Conservation (phyloP, 37 sponge, comb jelly and placozoan species). For the Haliclona indistincta region DNA sequence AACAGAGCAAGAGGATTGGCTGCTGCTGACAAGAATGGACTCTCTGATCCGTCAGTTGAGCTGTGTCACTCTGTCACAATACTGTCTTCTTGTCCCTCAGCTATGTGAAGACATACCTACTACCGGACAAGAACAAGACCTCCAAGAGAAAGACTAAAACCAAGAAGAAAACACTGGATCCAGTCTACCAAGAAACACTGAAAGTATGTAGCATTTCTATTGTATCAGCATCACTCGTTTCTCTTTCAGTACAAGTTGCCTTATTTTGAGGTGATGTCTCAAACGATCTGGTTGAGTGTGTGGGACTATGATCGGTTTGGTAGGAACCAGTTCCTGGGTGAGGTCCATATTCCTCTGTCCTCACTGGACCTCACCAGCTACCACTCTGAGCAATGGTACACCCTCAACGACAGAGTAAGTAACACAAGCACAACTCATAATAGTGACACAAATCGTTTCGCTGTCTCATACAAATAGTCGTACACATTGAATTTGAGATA, state of each 20-base stretch:
- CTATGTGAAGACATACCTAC: slow-evolving; percentile 68
- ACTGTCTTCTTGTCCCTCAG: no score
- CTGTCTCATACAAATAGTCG: no score
- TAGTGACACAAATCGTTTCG: no score
- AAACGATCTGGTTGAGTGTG: slow-evolving; percentile 62
- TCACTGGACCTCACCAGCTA: slow-evolving; percentile 46
- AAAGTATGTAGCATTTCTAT: no score
- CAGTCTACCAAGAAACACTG: slow-evolving; percentile 37
- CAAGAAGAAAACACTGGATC: slow-evolving; percentile 37
- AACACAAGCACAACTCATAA: no score
- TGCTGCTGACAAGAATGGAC: slow-evolving; percentile 36
- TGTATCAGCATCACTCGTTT: no score
- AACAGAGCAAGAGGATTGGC: slow-evolving; percentile 43
- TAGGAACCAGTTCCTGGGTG: slow-evolving; percentile 68
- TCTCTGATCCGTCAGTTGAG: slow-evolving; percentile 65
- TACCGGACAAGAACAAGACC: slow-evolving; percentile 43
- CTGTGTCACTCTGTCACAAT: no score
- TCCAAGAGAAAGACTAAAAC: slow-evolving; percentile 51
- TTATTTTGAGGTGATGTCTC: slow-evolving; percentile 5
- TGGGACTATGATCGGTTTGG: slow-evolving; percentile 78
- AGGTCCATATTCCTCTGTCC: slow-evolving; percentile 57
- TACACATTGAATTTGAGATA: no score
- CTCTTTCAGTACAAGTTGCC: slow-evolving; percentile 38
- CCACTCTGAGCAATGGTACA: slow-evolving; percentile 43
- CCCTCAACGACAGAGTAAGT: slow-evolving; percentile 59